These are phyloP conservation scores for Acrocyrtus sp. DNA, from an alignment of 2,888 invertebrate genomes.

Conservation along the genomic window DNA sequence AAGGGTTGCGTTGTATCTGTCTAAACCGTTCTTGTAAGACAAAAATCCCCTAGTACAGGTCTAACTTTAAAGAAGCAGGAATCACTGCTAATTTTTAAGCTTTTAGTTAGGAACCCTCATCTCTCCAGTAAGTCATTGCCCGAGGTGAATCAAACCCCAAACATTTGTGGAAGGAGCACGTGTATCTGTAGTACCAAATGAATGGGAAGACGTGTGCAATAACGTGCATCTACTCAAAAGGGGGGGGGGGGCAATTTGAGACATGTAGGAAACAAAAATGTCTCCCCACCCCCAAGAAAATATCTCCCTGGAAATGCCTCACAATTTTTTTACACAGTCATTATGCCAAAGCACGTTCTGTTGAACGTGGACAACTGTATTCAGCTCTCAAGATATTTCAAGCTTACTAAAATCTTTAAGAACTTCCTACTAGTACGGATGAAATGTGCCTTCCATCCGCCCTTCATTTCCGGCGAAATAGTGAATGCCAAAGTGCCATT, in stretches of 20 bases:
- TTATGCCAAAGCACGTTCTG: slow-evolving; percentile 69
- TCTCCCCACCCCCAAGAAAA: too few relatives aligned
- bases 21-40: slow-evolving; percentile 68
- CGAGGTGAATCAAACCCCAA: slow-evolving; percentile 65
- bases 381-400: slow-evolving; percentile 66
- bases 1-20: slow-evolving; percentile 69
- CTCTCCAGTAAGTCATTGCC: slow-evolving; percentile 66
- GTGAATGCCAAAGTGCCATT: too few relatives aligned
- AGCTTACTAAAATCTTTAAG: too few relatives aligned
- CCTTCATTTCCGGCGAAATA: too few relatives aligned
- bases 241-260: slow-evolving; percentile 69
- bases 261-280: neutral
- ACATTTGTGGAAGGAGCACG: slow-evolving; percentile 67
- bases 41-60: neutral
- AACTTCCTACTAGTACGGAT: too few relatives aligned
- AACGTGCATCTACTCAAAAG: slow-evolving; percentile 70
- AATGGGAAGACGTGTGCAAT: slow-evolving; percentile 67
- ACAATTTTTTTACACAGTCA: too few relatives aligned
- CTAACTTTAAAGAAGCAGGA: too few relatives aligned
- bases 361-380: slow-evolving; percentile 69
- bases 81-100: too few relatives aligned
- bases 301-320: too few relatives aligned
- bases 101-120: slow-evolving; percentile 67
- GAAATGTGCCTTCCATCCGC: too few relatives aligned
- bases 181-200: slow-evolving; percentile 67